Evolutionary conservation across 2,797 vertebrate species (phyloP), one percentile per base, ranked within the genome.

Genomic region (Xenentodon cancila): DNA sequence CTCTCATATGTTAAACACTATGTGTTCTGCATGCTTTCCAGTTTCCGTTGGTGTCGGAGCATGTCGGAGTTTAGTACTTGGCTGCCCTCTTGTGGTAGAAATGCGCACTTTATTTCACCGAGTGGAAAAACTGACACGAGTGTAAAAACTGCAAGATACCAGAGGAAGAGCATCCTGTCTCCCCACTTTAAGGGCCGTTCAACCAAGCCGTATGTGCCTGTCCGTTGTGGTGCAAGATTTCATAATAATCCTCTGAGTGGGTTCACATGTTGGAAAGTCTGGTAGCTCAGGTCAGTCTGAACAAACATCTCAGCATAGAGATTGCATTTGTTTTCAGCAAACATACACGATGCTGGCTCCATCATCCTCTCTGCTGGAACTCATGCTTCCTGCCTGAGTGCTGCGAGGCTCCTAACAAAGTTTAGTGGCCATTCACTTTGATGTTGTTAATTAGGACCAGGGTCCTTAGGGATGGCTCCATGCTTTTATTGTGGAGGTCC

Each of bases 371-470:
- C 46, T 27, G 56, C 62, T 22, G 62, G n/a, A 17, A 32, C 59
- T 54, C 48, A n/a, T 8, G 49, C 53, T 57, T 42, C 59, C 27
- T 50, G 43, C 60, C 25, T 15, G 68, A 61, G 61, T 53, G 65
- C 55, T 27, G 44, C 3, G 17, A 70, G 59, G 42, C 67, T 86
- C 76, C 76, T 46, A 48, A 68, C 61, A 69, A 74, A 15, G 69
- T 54, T 82, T 67, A 67, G 55, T 73, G 59, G 73, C 57, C 65
- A 11, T 34, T 69, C 49, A 25, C 85, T 89, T 84, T 89, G 84
- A 85, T 82, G 82, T 73, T 2, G 68, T 88, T 88, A 90, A 91
- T 91, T 78, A 77, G 85, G 75, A 71, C 77, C 78, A 65, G 77
- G 40, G 0, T 85, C 80, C 64, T 67, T 2, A 49, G 59, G 68